Evolutionary conservation across 2,888 invertebrate species (phyloP).

Genomic region (Lasius fuliginosus): DNA sequence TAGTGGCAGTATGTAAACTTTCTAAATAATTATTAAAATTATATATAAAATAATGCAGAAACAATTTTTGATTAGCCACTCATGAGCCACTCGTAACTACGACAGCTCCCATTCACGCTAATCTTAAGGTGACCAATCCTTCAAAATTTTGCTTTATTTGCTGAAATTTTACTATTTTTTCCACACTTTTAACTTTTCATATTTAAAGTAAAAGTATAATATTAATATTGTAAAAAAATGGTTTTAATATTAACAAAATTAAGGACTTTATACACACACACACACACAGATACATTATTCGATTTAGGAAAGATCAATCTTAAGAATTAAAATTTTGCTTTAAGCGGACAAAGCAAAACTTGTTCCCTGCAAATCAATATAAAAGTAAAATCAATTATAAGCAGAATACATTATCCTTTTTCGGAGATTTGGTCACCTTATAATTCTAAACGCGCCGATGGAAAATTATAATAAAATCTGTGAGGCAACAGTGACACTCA

Average conservation of each 20-base stretch:
- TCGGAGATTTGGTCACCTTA: conserved; percentile 11
- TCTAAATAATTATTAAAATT: conserved; percentile 29
- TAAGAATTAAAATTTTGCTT: not conserved
- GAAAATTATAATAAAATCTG: conserved; percentile 78
- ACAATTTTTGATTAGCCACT: not conserved
- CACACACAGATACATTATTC: not conserved
- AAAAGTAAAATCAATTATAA: not conserved
- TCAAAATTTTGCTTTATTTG: not conserved
- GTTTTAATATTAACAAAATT: not conserved
- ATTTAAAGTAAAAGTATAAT: not conserved
- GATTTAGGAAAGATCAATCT: not conserved
- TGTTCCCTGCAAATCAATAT: not conserved
- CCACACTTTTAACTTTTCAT: not conserved
- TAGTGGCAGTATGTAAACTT: not conserved
- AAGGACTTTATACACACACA: not conserved
- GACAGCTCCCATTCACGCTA: conserved; percentile 5
- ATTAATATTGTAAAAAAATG: not conserved
- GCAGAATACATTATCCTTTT: not conserved
- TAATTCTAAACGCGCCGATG: conserved; percentile 19
- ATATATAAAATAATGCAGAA: conserved; percentile 27
- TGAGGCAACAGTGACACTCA: conserved; percentile 87
- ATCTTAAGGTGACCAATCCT: conserved; percentile 22
- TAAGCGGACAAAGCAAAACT: not conserved
- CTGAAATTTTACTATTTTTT: not conserved
- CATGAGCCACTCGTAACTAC: conserved; percentile 17